Conservation (phyloP, 2,113 vertebrate genomes). For the Lynx canadensis region DNA sequence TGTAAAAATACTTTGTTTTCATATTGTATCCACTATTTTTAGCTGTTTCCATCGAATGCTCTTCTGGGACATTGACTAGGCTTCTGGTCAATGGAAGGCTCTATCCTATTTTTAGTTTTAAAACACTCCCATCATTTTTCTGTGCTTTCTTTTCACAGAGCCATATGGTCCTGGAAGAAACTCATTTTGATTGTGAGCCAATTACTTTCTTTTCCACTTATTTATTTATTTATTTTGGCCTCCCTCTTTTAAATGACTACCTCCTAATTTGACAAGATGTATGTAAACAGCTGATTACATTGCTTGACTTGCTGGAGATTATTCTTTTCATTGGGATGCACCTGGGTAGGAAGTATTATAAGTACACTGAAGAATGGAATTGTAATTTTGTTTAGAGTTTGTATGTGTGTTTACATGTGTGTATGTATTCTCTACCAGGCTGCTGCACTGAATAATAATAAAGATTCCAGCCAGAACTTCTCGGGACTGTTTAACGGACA, state of each 20-base stretch:
- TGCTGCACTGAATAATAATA: constrained; percentile 54
- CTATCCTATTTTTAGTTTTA: constrained; percentile 4
- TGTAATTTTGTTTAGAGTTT: constrained; percentile 32
- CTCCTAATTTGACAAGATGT: constrained; percentile 34
- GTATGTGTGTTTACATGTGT: constrained; percentile 31
- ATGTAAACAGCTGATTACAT: constrained; percentile 10
- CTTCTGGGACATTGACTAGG: background rate
- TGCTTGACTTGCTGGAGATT: constrained; percentile 5
- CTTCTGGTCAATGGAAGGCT: background rate
- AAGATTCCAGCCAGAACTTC: constrained; percentile 47
- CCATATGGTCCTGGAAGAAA: constrained; percentile 8
- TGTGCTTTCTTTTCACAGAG: background rate
- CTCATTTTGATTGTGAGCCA: background rate
- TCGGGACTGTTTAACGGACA: constrained; percentile 81
- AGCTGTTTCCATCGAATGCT: background rate
- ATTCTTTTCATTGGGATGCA: constrained; percentile 38
- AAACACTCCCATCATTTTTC: background rate
- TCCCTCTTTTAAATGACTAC: constrained; percentile 11
- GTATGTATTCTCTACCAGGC: constrained; percentile 72
- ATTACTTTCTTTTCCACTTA: background rate
- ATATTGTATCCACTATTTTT: background rate
- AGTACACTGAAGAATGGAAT: constrained; percentile 55
- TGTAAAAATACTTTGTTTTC: background rate
- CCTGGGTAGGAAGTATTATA: background rate
- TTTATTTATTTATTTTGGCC: background rate